Evolutionary conservation across 2,797 vertebrate species (phyloP).

Genomic region (Sciurus carolinensis): DNA sequence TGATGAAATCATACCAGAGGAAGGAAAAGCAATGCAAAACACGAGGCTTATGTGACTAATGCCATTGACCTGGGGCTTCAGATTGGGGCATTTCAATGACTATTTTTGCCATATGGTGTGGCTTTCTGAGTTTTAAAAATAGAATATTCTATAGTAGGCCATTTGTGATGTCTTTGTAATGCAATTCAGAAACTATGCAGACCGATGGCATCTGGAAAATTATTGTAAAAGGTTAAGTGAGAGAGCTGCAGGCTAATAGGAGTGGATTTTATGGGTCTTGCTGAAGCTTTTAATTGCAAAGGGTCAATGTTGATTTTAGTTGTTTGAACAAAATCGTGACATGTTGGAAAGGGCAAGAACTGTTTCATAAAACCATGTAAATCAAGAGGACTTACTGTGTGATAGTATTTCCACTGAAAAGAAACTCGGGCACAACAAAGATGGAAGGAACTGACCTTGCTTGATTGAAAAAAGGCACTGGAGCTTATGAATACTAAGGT

Average conservation of each 20-base stretch:
- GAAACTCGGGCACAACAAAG: neutral
- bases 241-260: neutral
- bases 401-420: neutral
- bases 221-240: conserved; percentile 58
- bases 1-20: conserved; percentile 63
- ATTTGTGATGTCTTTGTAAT: conserved; percentile 63
- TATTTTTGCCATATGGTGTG: conserved; percentile 53
- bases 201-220: conserved; percentile 66
- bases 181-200: conserved; percentile 69
- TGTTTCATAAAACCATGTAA: neutral
- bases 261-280: neutral
- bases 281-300: conserved; percentile 14
- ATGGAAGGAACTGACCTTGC: neutral
- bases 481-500: neutral
- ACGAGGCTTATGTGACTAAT: conserved; percentile 62
- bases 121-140: conserved; percentile 71
- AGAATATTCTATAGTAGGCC: conserved; percentile 71
- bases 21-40: conserved; percentile 42
- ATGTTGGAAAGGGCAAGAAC: conserved; percentile 2
- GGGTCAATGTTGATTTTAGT: conserved; percentile 11
- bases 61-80: conserved; percentile 20
- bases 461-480: neutral
- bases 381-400: neutral
- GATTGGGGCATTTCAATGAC: conserved; percentile 46
- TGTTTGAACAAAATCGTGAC: conserved; percentile 11